A percentile compares a stretch with the other conserved stretches of the same genome.
These are phyloP conservation scores for Aphelenchoides fujianensis DNA, from an alignment of 1,140 invertebrate species.

Conservation along the genomic window DNA sequence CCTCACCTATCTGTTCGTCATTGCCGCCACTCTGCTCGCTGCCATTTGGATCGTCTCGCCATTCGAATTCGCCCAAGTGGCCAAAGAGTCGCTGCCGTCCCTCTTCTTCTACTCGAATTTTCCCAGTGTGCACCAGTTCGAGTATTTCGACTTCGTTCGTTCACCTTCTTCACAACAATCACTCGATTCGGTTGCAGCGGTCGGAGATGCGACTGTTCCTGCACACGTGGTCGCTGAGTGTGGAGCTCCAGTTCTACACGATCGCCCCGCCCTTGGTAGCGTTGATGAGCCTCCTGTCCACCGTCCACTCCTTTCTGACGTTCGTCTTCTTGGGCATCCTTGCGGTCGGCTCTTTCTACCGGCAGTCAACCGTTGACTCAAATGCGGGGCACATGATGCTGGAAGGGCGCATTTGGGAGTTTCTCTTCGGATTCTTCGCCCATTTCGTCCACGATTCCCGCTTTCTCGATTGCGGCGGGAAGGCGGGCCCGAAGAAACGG, in stretches of 20 bases:
- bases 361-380: neutral
- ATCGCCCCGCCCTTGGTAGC: neutral
- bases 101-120: neutral
- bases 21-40: neutral
- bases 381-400: neutral
- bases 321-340: neutral
- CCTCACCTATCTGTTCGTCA: neutral
- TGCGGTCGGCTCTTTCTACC: neutral
- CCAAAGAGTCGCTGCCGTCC: neutral
- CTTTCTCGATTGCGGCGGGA: neutral
- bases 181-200: neutral
- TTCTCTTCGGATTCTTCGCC: neutral
- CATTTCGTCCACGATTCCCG: neutral
- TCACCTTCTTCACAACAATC: neutral
- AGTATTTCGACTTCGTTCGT: neutral
- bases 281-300: neutral
- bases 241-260: neutral
- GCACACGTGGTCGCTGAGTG: neutral
- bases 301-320: neutral
- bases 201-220: neutral
- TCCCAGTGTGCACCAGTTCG: neutral
- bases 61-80: neutral
- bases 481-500: no score
- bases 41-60: neutral
- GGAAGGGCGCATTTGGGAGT: neutral